Conservation (phyloP, 2,113 vertebrate species). For the Tautogolabrus adspersus region DNA sequence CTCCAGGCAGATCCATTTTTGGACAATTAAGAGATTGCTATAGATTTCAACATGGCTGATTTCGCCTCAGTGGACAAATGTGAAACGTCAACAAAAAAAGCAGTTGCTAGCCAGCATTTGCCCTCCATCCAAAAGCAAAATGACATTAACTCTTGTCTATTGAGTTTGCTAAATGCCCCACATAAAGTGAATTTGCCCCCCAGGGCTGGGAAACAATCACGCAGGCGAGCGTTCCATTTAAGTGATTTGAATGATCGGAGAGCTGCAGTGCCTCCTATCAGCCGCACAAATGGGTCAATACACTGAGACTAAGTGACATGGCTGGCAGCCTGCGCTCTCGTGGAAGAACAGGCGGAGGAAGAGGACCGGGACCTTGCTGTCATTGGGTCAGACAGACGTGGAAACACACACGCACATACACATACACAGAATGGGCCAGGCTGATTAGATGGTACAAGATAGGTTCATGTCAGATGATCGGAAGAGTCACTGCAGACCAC, state of each 20-base stretch:
- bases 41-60: constrained; percentile 75
- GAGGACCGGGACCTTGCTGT: constrained; percentile 65
- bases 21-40: constrained; percentile 77
- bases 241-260: constrained; percentile 81
- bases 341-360: constrained; percentile 63
- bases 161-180: constrained; percentile 84
- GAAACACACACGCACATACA: constrained; percentile 31
- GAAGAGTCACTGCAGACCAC: not conserved
- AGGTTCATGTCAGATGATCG: not conserved
- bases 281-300: constrained; percentile 82
- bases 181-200: constrained; percentile 81
- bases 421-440: constrained; percentile 14
- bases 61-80: constrained; percentile 67
- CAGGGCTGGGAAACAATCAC: constrained; percentile 79
- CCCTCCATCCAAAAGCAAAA: constrained; percentile 78
- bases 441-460: not conserved
- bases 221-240: constrained; percentile 79
- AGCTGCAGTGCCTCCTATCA: constrained; percentile 73
- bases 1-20: constrained; percentile 70
- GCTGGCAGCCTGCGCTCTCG: constrained; percentile 68
- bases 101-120: constrained; percentile 64
- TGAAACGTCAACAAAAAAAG: constrained; percentile 74
- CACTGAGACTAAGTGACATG: constrained; percentile 79
- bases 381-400: constrained; percentile 69
- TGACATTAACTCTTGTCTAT: constrained; percentile 79